These are phyloP conservation scores for Drosophila subsilvestris DNA, from an alignment of 2,888 invertebrate genomes.

Conservation along the genomic window DNA sequence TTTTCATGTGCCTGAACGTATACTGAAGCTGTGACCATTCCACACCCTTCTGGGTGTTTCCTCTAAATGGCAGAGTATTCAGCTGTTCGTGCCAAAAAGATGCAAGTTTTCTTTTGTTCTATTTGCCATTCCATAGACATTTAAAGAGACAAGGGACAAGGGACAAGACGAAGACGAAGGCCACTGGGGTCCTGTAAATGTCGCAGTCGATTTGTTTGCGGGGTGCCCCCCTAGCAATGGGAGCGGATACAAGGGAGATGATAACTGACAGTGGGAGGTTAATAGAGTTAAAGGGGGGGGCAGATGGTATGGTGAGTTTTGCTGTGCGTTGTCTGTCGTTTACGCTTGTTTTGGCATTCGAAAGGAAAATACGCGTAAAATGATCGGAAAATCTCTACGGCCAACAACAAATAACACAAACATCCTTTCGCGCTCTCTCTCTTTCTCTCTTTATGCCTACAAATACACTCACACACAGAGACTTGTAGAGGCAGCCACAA, in stretches of 20 bases:
- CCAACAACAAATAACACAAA: slow-evolving; percentile 40
- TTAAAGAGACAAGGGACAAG: background rate
- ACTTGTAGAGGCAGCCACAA: slow-evolving; percentile 2
- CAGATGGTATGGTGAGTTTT: slow-evolving; percentile 8
- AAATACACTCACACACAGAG: background rate
- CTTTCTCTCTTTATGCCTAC: background rate
- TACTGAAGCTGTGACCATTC: too few relatives aligned
- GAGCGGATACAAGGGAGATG: background rate
- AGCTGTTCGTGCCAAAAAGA: background rate
- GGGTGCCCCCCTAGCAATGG: background rate
- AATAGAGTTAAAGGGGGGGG: background rate
- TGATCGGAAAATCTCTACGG: slow-evolving; percentile 47
- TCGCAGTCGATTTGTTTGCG: slow-evolving; percentile 35
- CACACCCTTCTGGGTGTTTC: too few relatives aligned
- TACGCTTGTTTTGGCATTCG: slow-evolving; percentile 41
- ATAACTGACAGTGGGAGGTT: too few relatives aligned
- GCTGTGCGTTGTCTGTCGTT: slow-evolving; percentile 18
- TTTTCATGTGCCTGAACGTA: too few relatives aligned
- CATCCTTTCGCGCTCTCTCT: too few relatives aligned
- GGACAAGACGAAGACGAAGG: background rate
- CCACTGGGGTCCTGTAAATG: slow-evolving; percentile 43
- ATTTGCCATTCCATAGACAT: too few relatives aligned
- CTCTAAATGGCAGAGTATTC: background rate
- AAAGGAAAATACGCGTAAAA: slow-evolving; percentile 50
- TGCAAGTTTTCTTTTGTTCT: background rate